phyloP scores from a whole-genome alignment of 2,888 invertebrate genomes.

The Microctonus aethiopoides region DNA sequence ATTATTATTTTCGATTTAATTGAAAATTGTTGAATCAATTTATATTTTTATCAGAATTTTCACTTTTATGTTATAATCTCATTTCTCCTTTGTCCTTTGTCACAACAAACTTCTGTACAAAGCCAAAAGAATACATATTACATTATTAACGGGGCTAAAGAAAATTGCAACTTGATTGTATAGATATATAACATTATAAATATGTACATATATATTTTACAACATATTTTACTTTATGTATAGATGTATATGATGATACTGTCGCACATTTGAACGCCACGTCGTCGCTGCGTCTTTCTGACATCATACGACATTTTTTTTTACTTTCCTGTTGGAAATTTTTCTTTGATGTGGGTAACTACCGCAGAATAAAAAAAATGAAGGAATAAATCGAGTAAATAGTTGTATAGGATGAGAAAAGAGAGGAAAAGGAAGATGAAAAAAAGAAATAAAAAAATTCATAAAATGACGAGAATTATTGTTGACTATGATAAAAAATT shows the following conservation, averaged over 20 bases:
- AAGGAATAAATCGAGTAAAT: no score
- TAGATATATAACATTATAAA: not conserved
- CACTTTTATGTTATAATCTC: not conserved
- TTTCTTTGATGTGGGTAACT: no score
- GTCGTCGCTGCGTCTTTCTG: not conserved
- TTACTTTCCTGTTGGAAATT: not conserved
- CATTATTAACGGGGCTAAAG: not conserved
- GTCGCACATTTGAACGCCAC: not conserved
- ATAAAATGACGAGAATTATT: no score
- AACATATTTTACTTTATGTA: no score
- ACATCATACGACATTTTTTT: not conserved
- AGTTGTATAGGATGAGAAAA: no score
- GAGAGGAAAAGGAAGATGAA: no score
- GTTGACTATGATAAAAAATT: no score
- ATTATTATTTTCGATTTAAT: not conserved
- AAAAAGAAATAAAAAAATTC: no score
- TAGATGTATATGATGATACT: conserved; percentile 1
- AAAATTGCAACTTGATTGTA: not conserved
- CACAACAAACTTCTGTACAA: not conserved
- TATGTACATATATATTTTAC: not conserved
- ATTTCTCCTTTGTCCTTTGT: conserved; percentile 6
- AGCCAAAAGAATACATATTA: not conserved
- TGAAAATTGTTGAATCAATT: not conserved
- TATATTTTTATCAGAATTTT: not conserved
- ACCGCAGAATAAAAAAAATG: no score